phyloP scores from a whole-genome alignment of 2,888 invertebrate genomes.

The Fragum fragum region DNA sequence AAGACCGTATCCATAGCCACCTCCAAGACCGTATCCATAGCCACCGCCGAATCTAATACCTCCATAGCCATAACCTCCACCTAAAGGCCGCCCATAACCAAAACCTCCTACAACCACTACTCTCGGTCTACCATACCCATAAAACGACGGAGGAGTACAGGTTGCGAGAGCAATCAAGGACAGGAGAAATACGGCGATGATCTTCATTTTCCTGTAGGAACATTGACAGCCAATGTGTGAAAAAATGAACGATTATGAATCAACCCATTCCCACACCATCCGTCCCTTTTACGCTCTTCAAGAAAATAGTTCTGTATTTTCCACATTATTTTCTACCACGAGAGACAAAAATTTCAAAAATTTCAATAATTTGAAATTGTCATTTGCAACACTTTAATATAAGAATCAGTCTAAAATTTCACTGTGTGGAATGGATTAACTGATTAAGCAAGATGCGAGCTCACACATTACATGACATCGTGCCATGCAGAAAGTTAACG shows the following conservation, averaged over 20 bases:
- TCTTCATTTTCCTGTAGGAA: constrained; percentile 3
- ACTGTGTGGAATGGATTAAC: too few species aligned
- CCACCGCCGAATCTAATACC: not conserved
- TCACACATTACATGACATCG: too few species aligned
- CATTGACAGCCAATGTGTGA: too few species aligned
- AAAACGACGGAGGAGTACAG: not conserved
- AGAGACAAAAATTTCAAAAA: too few species aligned
- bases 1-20: not conserved
- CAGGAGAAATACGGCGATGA: not conserved
- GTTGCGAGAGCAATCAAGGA: not conserved
- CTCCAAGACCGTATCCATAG: not conserved
- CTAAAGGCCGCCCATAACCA: not conserved
- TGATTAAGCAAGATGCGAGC: too few species aligned
- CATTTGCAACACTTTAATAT: too few species aligned
- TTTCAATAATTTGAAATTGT: too few species aligned
- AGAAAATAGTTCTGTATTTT: not conserved
- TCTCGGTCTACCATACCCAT: not conserved
- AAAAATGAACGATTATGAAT: too few species aligned
- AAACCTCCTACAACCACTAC: too few species aligned
- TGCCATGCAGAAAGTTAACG: too few species aligned
- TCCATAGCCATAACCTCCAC: not conserved
- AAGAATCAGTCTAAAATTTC: too few species aligned
- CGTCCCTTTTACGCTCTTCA: not conserved
- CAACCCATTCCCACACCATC: not conserved
- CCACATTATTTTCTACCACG: not conserved